Percentiles rank a stretch among this genome's conserved stretches.
Conservation (phyloP, 2,797 vertebrate species). For the Halcyon smyrnensis region DNA sequence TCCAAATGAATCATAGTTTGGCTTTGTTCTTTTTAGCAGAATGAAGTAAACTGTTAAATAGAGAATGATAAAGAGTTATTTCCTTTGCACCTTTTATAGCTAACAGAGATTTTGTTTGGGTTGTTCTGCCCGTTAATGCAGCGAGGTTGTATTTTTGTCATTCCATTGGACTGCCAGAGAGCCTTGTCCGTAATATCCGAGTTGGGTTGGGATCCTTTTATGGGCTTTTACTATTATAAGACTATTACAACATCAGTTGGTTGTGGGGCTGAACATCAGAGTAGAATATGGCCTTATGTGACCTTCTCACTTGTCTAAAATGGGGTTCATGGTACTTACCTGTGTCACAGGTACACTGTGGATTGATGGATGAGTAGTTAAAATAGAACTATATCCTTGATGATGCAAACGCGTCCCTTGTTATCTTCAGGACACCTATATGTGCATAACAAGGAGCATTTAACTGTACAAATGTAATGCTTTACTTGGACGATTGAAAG, state of each 20-base stretch:
- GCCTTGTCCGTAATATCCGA: slow-evolving; percentile 41
- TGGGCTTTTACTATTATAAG: slow-evolving; percentile 59
- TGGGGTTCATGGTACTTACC: background rate
- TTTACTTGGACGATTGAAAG: background rate
- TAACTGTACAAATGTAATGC: background rate
- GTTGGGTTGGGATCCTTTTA: slow-evolving; percentile 54
- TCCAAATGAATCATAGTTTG: slow-evolving; percentile 77
- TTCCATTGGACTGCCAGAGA: slow-evolving; percentile 68
- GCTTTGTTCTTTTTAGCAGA: slow-evolving; percentile 75
- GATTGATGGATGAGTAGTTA: background rate
- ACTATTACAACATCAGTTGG: background rate
- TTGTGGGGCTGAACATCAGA: background rate
- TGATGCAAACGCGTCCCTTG: background rate
- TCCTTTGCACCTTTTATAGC: slow-evolving; percentile 87
- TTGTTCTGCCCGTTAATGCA: slow-evolving; percentile 78
- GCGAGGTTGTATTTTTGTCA: slow-evolving; percentile 68
- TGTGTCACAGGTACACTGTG: background rate
- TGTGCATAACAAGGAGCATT: background rate
- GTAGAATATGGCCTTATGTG: background rate
- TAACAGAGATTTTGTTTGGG: slow-evolving; percentile 83
- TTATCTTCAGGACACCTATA: background rate
- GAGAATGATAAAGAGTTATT: slow-evolving; percentile 86
- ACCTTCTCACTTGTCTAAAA: background rate
- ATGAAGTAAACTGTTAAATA: slow-evolving; percentile 86
- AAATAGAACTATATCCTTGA: background rate